Base-by-base conservation (phyloP, 2,888 invertebrate species). In the Oscheius onirici region DNA sequence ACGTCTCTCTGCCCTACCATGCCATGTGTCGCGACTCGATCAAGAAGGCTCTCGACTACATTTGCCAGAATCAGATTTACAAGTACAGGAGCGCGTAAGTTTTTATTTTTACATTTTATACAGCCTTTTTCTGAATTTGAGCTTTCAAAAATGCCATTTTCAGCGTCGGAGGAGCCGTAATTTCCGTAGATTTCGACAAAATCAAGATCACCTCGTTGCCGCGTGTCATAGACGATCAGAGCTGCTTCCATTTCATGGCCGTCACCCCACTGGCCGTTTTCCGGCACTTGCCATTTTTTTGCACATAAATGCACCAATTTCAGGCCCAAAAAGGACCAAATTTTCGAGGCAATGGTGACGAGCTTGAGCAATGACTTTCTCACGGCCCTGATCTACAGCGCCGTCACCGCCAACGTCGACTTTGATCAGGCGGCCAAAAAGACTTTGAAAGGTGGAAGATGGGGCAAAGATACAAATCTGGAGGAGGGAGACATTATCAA, bases 171-270 rank as follows among this genome's bases (percentile, higher is more conserved):
- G 70, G 70, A 44, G 63, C 51, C 17, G 54, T 70, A 3, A 26
- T 70, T n/a, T 44, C 70, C 51, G 55, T 70, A 0, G 43, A 55
- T 41, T 51, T 28, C n/a, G 54, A 44, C n/a, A 34, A 34, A 22
- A 63, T 63, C 17, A 40, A 41, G 41, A 24, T 43, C 10, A 20
- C 52, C n/a, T 44, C 54, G n/a, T 17, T 52, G 17, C 61, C 63
- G 5, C 28, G 61, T 22, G 43, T 70, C 15, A 70, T 70, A n/a
- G 70, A 70, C 43, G 70, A 70, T 26, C 70, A 70, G 41, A 15
- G 15, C 10, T 51, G 51, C 22, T 49, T 63, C 28, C 70, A 70
- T 43, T 63, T 34, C 34, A 17, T 41, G 15, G 54, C 26, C 6
- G 51, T 49, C 11, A 51, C 51, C 13, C 44, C 52, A n/a, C 40